Conservation (phyloP, 2,797 vertebrate genomes). For the Schizopygopsis pylzovi region DNA sequence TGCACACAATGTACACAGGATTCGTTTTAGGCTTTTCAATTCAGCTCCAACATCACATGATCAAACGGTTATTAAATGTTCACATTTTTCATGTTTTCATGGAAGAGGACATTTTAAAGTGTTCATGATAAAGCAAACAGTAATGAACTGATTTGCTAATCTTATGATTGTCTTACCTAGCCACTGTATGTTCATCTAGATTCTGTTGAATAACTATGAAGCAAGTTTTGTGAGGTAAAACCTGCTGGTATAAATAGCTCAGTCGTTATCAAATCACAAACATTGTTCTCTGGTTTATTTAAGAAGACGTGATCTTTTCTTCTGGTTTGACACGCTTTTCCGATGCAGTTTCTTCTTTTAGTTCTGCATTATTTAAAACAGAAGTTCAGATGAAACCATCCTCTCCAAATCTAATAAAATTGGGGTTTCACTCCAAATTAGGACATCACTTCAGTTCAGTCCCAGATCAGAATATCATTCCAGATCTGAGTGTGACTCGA, state of each 20-base stretch:
- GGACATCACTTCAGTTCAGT: background rate
- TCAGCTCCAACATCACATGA: background rate
- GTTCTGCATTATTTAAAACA: background rate
- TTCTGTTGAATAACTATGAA: background rate
- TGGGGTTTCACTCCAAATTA: background rate
- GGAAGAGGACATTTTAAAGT: background rate
- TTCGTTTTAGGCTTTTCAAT: background rate
- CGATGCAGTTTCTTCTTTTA: background rate
- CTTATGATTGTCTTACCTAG: constrained; percentile 10
- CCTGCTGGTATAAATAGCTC: constrained; percentile 17
- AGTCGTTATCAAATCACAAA: background rate
- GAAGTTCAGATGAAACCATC: background rate
- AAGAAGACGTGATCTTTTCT: background rate
- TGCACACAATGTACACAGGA: background rate
- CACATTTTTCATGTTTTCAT: background rate
- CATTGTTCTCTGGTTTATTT: background rate
- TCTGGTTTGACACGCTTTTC: constrained; percentile 2
- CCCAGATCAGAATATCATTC: background rate
- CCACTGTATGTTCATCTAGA: background rate
- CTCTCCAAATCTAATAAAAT: background rate
- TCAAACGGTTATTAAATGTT: background rate
- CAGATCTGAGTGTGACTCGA: background rate
- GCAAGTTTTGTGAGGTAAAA: background rate
- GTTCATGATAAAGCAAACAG: constrained; percentile 3
- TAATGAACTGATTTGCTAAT: background rate